phyloP scores from a whole-genome alignment of 1,140 invertebrate genomes.

The Ceratoteleas bidentatus region DNA sequence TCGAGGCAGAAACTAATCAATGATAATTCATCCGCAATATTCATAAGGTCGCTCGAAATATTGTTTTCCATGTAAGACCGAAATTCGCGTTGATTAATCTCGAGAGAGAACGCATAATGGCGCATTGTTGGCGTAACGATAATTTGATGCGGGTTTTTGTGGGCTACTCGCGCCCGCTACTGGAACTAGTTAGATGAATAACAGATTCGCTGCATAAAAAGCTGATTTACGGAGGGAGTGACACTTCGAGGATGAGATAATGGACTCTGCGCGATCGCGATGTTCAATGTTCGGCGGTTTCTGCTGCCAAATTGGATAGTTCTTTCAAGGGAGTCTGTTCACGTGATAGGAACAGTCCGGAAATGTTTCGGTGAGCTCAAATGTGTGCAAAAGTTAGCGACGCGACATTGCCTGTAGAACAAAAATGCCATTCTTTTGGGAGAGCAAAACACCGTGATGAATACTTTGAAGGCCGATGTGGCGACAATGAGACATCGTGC shows the following conservation, averaged over 20 bases:
- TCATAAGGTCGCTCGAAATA: constrained; percentile 15
- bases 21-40: constrained; percentile 69
- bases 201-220: constrained; percentile 29
- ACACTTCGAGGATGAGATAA: constrained; percentile 34
- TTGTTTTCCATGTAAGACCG: constrained; percentile 5
- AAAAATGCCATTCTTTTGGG: too few species aligned
- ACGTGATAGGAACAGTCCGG: too few species aligned
- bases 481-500: constrained; percentile 43
- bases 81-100: constrained; percentile 7
- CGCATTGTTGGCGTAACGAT: constrained; percentile 7
- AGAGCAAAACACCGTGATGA: too few species aligned
- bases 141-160: constrained; percentile 1
- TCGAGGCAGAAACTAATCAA: constrained; percentile 67
- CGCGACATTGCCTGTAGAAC: too few species aligned
- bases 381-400: too few species aligned
- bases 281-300: too few species aligned
- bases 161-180: neutral
- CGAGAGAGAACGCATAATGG: constrained; percentile 16
- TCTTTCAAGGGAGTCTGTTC: too few species aligned
- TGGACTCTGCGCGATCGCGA: constrained; percentile 10
- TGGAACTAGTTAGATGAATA: constrained; percentile 35
- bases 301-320: too few species aligned
- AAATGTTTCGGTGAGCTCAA: too few species aligned
- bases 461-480: neutral
- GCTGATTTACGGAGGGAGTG: constrained; percentile 28